phyloP scores from a whole-genome alignment of 2,888 invertebrate genomes.

The Linnaemya tessellans region DNA sequence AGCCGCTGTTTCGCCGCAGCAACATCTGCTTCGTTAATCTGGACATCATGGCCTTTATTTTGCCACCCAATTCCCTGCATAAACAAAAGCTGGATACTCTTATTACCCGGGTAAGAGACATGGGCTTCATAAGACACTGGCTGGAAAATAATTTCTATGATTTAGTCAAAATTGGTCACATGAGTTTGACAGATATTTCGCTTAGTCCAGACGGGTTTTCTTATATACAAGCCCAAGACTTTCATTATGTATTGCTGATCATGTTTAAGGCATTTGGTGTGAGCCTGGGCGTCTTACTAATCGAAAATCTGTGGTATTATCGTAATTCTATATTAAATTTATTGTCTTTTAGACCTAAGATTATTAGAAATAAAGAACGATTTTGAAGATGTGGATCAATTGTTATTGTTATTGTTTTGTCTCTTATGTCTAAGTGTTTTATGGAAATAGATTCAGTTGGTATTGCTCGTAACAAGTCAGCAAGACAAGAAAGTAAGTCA shows the following conservation, averaged over 20 bases:
- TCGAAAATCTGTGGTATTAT: slow-evolving; percentile 60
- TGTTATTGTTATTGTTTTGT: too few relatives aligned
- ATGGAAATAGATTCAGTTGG: too few relatives aligned
- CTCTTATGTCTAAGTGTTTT: too few relatives aligned
- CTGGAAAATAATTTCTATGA: slow-evolving; percentile 60
- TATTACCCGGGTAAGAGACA: slow-evolving; percentile 47
- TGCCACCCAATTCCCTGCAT: slow-evolving; percentile 70
- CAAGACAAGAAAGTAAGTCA: too few relatives aligned
- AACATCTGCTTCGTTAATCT: slow-evolving; percentile 67
- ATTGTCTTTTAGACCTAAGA: slow-evolving; percentile 16
- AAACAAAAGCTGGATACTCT: slow-evolving; percentile 65
- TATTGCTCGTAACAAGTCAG: too few relatives aligned
- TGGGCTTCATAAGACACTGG: slow-evolving; percentile 56
- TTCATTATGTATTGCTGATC: slow-evolving; percentile 45
- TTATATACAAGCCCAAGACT: slow-evolving; percentile 46
- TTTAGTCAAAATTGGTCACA: slow-evolving; percentile 60
- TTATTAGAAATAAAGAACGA: slow-evolving; percentile 18
- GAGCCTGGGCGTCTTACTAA: slow-evolving; percentile 31
- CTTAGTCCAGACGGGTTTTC: background rate
- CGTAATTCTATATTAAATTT: slow-evolving; percentile 30
- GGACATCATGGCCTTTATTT: slow-evolving; percentile 67
- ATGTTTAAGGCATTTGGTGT: slow-evolving; percentile 39
- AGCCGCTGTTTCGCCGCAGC: slow-evolving; percentile 67
- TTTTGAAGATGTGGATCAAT: background rate
- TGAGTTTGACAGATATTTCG: slow-evolving; percentile 58